These are phyloP conservation scores for Drosophila neutralis DNA, from an alignment of 2,888 invertebrate genomes.

Conservation along the genomic window DNA sequence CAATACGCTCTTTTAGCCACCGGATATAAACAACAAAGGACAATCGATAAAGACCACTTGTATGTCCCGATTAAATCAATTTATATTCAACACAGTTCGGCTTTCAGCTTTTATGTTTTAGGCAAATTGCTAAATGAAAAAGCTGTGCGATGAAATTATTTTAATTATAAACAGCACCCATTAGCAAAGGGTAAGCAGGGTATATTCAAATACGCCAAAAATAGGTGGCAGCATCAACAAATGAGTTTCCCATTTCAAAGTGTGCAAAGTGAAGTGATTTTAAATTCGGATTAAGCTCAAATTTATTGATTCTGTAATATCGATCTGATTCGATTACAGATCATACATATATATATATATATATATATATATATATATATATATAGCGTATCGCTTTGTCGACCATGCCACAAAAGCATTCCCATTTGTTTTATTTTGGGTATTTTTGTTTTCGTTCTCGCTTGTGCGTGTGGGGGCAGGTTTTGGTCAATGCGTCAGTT, in stretches of 20 bases:
- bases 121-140: neutral
- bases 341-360: neutral
- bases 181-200: neutral
- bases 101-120: conserved; percentile 10
- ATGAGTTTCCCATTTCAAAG: neutral
- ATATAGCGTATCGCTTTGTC: neutral
- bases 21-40: neutral
- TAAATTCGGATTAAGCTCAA: neutral
- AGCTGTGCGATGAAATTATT: neutral
- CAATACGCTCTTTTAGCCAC: neutral
- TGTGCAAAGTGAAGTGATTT: neutral
- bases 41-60: neutral
- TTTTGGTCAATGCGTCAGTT: conserved; percentile 67
- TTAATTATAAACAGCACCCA: neutral
- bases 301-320: neutral
- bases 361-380: neutral
- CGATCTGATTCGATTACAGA: neutral
- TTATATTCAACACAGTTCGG: conserved; percentile 11
- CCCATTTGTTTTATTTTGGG: neutral
- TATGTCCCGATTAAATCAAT: conserved; percentile 10
- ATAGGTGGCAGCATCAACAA: neutral
- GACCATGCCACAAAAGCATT: neutral
- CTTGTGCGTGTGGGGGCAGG: conserved; percentile 6
- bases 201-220: neutral
- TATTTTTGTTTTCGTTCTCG: conserved; percentile 2